phyloP scores from a whole-genome alignment of 2,888 invertebrate species.

The Drosophila gaucha region DNA sequence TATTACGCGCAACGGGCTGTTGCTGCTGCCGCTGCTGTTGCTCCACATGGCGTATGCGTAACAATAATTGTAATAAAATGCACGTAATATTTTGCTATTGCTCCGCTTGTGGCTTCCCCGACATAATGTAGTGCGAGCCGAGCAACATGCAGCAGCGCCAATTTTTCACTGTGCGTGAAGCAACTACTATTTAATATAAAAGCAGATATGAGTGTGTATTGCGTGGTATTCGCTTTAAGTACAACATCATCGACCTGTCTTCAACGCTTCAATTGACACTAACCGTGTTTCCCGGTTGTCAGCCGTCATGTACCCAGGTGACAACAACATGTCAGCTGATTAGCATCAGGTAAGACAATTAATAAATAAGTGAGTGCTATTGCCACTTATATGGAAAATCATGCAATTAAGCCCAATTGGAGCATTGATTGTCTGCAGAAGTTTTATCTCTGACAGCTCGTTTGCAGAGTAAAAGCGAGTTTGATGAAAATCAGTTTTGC shows the following conservation, averaged over 20 bases:
- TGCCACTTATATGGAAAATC: constrained; percentile 1
- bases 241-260: constrained; percentile 3
- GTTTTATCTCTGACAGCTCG: background rate
- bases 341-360: constrained; percentile 16
- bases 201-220: background rate
- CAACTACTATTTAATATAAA: background rate
- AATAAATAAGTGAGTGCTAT: background rate
- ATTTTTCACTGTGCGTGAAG: no score
- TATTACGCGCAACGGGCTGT: constrained; percentile 61
- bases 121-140: constrained; percentile 6
- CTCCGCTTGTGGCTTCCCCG: constrained; percentile 21
- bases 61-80: constrained; percentile 70
- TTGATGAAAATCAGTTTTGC: no score
- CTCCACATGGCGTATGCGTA: constrained; percentile 78
- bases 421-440: background rate
- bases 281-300: constrained; percentile 3
- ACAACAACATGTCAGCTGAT: constrained; percentile 22
- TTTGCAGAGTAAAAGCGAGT: background rate
- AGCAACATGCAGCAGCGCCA: constrained; percentile 1
- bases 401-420: constrained; percentile 17
- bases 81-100: constrained; percentile 52
- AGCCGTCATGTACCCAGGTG: constrained; percentile 25
- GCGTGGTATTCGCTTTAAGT: background rate
- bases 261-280: constrained; percentile 5
- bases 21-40: constrained; percentile 28